Evolutionary conservation across 2,797 vertebrate genomes (phyloP).

Genomic region (Dryobates pubescens): DNA sequence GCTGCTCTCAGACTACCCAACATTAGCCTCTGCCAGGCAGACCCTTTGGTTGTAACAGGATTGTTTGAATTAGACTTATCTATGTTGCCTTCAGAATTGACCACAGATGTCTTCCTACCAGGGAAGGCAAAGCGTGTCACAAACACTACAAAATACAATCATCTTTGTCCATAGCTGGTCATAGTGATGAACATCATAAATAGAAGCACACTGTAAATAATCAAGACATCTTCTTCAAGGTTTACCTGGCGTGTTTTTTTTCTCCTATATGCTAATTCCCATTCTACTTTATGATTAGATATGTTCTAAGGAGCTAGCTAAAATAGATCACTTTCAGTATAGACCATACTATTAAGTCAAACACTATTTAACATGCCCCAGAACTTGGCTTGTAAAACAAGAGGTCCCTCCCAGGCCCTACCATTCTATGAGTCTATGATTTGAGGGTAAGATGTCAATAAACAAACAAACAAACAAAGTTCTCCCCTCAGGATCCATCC

Average conservation of each 20-base stretch:
- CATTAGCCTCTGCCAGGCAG: neutral
- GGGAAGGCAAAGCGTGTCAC: neutral
- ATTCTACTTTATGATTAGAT: neutral
- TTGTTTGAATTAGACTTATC: neutral
- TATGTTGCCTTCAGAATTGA: rapidly evolving
- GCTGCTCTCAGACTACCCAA: neutral
- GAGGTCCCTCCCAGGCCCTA: too few species aligned
- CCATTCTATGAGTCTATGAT: neutral
- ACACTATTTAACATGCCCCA: neutral
- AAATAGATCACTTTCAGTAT: slow-evolving; percentile 23
- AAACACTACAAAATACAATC: neutral
- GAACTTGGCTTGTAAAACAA: slow-evolving; percentile 13
- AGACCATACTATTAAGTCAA: slow-evolving; percentile 16
- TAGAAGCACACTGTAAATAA: neutral
- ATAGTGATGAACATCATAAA: neutral
- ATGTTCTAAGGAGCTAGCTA: neutral
- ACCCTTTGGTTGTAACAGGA: neutral
- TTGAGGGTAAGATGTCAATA: neutral
- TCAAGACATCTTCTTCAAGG: neutral
- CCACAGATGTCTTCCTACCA: rapidly evolving
- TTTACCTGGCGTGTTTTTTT: neutral
- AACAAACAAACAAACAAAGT: too few species aligned
- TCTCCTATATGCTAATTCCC: neutral
- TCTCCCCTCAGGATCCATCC: neutral
- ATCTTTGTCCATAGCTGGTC: neutral